Percentiles rank a stretch among this genome's conserved stretches.
phyloP scores from a whole-genome alignment of 2,113 vertebrate species.

The Panurus biarmicus region DNA sequence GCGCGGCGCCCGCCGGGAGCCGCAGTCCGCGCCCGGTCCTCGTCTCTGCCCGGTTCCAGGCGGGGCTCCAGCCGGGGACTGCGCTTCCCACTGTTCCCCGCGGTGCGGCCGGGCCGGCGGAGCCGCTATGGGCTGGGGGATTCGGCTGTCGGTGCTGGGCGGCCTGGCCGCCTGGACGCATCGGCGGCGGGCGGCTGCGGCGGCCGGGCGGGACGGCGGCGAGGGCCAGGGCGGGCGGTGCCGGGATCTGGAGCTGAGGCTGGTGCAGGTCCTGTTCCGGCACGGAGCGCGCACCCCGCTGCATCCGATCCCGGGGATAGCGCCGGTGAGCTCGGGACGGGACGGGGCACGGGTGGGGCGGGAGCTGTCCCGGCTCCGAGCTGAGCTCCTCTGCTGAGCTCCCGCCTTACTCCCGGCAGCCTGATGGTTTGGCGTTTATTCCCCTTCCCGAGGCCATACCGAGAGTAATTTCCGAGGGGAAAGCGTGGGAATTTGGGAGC shows the following conservation, averaged over 20 bases:
- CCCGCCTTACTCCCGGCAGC: neutral
- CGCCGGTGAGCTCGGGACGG: conserved; percentile 68
- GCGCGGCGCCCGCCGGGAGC: conserved; percentile 18
- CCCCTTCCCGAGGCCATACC: neutral
- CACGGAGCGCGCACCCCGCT: conserved; percentile 89
- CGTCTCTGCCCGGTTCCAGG: fast-evolving
- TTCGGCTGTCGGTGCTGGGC: neutral
- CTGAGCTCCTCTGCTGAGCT: neutral
- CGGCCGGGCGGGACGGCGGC: neutral
- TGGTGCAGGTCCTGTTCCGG: conserved; percentile 86
- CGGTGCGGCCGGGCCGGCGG: neutral
- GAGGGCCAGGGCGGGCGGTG: neutral
- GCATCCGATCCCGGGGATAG: conserved; percentile 74
- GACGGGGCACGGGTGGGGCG: neutral
- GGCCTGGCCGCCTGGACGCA: neutral
- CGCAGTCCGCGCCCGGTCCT: neutral
- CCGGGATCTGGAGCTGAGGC: conserved; percentile 69
- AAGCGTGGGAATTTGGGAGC: fast-evolving
- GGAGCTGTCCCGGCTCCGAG: neutral
- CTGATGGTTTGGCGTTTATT: fast-evolving
- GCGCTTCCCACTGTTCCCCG: neutral
- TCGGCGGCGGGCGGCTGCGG: neutral
- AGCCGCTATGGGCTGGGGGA: neutral
- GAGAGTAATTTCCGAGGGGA: neutral
- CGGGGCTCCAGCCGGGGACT: neutral